phyloP scores from a whole-genome alignment of 2,888 invertebrate genomes.

The Philhelius pedissequus region DNA sequence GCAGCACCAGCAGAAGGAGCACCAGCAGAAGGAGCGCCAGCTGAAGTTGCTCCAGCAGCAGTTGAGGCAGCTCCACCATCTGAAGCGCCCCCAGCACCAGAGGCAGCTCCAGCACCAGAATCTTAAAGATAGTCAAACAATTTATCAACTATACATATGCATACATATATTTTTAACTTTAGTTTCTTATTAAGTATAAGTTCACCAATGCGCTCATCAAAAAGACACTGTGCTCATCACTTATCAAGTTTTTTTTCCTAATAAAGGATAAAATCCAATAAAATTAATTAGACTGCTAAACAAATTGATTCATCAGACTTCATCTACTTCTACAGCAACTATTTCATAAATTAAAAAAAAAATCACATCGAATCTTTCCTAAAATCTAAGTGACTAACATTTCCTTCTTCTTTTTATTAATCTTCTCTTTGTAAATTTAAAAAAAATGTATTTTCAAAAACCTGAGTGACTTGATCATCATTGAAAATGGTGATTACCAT shows the following conservation, averaged over 20 bases:
- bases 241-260: slow-evolving; percentile 27
- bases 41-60: slow-evolving; percentile 32
- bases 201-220: slow-evolving; percentile 51
- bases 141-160: not conserved
- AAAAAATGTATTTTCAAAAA: not conserved
- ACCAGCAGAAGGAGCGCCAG: slow-evolving; percentile 67
- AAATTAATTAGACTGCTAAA: not conserved
- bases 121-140: slow-evolving; percentile 61
- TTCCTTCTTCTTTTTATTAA: slow-evolving; percentile 45
- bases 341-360: slow-evolving; percentile 32
- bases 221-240: slow-evolving; percentile 28
- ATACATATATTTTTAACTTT: not conserved
- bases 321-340: slow-evolving; percentile 37
- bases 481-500: not conserved
- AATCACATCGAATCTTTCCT: slow-evolving; percentile 41
- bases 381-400: slow-evolving; percentile 46
- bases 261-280: slow-evolving; percentile 44
- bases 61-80: slow-evolving; percentile 49
- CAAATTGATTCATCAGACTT: slow-evolving; percentile 1
- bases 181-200: slow-evolving; percentile 34
- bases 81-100: slow-evolving; percentile 68
- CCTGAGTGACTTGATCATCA: not conserved
- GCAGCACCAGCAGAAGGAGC: slow-evolving; percentile 69
- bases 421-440: not conserved
- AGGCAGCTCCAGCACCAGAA: slow-evolving; percentile 69